Conservation (phyloP, 1,140 invertebrate species). For the Mylabris phalerata region DNA sequence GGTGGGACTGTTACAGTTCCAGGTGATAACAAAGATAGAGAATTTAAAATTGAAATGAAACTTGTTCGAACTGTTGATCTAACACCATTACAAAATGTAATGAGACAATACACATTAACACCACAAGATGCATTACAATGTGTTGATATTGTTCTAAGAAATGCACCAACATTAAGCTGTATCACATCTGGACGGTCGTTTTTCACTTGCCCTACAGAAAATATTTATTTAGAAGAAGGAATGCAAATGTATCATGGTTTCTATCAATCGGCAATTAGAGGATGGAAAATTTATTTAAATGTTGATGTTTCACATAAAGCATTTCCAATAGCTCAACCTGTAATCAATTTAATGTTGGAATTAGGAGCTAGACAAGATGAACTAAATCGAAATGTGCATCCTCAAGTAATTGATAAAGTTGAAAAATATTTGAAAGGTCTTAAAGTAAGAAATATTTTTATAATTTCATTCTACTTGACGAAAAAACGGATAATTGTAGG, state of each 20-base stretch:
- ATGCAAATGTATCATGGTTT: constrained; percentile 65
- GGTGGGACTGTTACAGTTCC: constrained; percentile 34
- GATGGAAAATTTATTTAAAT: constrained; percentile 65
- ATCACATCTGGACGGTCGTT: constrained; percentile 43
- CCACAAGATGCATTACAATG: constrained; percentile 67
- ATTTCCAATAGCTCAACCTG: constrained; percentile 42
- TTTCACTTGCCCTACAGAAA: constrained; percentile 35
- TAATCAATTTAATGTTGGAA: constrained; percentile 40
- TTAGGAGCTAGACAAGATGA: constrained; percentile 14
- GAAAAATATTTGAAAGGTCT: not conserved
- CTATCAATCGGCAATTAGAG: constrained; percentile 67
- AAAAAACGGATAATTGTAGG: not conserved
- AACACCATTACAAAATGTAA: constrained; percentile 20
- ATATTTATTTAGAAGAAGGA: constrained; percentile 42
- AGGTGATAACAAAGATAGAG: constrained; percentile 45
- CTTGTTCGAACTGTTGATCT: constrained; percentile 41
- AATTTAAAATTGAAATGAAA: constrained; percentile 55
- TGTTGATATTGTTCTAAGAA: constrained; percentile 74
- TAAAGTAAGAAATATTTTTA: not conserved
- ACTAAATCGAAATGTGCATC: not conserved
- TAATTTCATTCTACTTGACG: not conserved
- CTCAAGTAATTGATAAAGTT: not conserved
- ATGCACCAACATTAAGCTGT: constrained; percentile 45
- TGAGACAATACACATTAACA: constrained; percentile 9
- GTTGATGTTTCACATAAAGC: constrained; percentile 61